Conservation (phyloP, 2,888 invertebrate genomes). For the Psococerastis gibbosa region DNA sequence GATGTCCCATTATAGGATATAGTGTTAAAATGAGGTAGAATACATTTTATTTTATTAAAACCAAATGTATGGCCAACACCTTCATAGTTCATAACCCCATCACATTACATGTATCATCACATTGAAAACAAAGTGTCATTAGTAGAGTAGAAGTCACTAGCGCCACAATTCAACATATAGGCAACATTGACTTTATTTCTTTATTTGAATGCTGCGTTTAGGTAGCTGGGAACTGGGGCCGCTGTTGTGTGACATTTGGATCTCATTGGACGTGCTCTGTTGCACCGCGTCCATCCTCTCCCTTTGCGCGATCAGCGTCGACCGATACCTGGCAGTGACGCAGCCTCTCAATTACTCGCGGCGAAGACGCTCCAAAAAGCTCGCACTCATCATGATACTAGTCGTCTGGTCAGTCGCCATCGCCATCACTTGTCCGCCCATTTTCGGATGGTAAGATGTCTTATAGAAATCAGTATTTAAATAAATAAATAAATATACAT, state of each 20-base stretch:
- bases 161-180: no score
- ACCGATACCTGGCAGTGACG: conserved; percentile 84
- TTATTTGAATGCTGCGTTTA: conserved; percentile 24
- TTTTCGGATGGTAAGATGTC: conserved; percentile 71
- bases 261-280: conserved; percentile 78
- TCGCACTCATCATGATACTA: conserved; percentile 71
- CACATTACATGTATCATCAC: no score
- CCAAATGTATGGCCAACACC: no score
- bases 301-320: conserved; percentile 79
- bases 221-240: conserved; percentile 80
- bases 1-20: no score
- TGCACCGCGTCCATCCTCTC: conserved; percentile 89
- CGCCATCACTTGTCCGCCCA: conserved; percentile 83
- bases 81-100: no score
- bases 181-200: no score
- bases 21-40: no score
- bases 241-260: conserved; percentile 78
- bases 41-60: no score
- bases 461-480: no score
- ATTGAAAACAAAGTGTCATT: no score
- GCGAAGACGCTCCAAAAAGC: conserved; percentile 62
- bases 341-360: conserved; percentile 82
- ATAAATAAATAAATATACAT: no score
- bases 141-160: no score
- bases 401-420: conserved; percentile 81